Evolutionary conservation across 2,888 invertebrate species (phyloP).

Genomic region (Scaptomyza caliginosa): DNA sequence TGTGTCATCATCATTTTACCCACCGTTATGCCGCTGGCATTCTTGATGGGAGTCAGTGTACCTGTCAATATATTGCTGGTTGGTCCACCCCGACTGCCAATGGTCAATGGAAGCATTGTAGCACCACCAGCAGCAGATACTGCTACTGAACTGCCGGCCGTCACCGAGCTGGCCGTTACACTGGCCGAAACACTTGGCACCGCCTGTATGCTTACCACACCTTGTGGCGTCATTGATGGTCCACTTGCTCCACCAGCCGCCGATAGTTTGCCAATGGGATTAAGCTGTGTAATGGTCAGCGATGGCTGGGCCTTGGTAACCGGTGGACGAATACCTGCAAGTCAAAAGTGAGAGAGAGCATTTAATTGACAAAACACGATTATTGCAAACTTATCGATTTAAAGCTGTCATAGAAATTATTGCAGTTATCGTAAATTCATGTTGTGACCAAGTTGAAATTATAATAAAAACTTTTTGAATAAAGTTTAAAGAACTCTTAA

Average conservation of each 20-base stretch:
- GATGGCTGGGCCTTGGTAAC: conserved; percentile 84
- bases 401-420: not conserved
- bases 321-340: conserved; percentile 80
- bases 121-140: conserved; percentile 73
- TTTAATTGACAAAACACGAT: not conserved
- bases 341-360: too few species aligned
- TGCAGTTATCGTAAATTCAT: not conserved
- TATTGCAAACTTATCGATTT: conserved; percentile 12
- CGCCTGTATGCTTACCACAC: conserved; percentile 75
- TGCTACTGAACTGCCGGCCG: conserved; percentile 60
- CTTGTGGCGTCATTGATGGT: conserved; percentile 59
- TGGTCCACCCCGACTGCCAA: conserved; percentile 74
- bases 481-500: too few species aligned
- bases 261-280: conserved; percentile 80
- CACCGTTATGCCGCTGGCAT: conserved; percentile 80
- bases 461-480: too few species aligned
- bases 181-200: conserved; percentile 63
- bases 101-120: conserved; percentile 82
- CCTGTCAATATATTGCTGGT: conserved; percentile 81
- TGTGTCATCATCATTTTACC: conserved; percentile 83
- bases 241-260: conserved; percentile 44
- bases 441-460: too few species aligned
- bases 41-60: conserved; percentile 82
- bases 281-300: conserved; percentile 83
- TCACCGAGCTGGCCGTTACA: conserved; percentile 53